Percentiles rank a stretch among this genome's conserved stretches.
Conservation (phyloP, 2,113 vertebrate genomes). For the Morphnarchus princeps region DNA sequence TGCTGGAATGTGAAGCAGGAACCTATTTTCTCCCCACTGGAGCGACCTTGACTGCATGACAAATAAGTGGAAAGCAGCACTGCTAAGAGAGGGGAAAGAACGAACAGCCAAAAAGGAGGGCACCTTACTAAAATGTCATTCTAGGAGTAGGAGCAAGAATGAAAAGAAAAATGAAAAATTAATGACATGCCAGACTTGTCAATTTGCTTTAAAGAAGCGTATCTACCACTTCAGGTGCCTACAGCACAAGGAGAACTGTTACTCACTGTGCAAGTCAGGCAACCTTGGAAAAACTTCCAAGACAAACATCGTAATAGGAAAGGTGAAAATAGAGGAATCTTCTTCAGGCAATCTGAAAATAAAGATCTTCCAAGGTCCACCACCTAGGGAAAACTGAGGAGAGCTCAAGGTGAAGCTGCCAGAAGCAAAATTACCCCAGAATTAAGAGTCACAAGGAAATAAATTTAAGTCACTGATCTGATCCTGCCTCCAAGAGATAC, state of each 20-base stretch:
- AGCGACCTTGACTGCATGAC: neutral
- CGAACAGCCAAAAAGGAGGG: neutral
- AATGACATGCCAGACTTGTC: neutral
- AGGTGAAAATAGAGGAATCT: neutral
- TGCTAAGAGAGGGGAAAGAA: neutral
- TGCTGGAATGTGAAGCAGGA: neutral
- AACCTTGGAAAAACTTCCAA: neutral
- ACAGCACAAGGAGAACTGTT: neutral
- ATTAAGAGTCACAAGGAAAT: neutral
- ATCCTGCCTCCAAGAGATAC: neutral
- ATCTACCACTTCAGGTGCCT: neutral
- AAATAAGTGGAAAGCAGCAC: neutral
- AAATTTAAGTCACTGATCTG: neutral
- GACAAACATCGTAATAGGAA: neutral
- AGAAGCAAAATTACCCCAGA: neutral
- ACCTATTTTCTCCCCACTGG: neutral
- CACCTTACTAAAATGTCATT: neutral
- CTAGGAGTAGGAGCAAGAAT: neutral
- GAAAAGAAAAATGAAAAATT: neutral
- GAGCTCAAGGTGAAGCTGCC: neutral
- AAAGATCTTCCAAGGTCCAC: neutral
- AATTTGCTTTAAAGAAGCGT: neutral
- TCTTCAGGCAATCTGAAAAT: neutral
- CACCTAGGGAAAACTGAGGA: neutral
- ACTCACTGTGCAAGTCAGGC: neutral